Evolutionary conservation across 2,113 vertebrate genomes (phyloP).

Genomic region (Pluvialis apricaria): DNA sequence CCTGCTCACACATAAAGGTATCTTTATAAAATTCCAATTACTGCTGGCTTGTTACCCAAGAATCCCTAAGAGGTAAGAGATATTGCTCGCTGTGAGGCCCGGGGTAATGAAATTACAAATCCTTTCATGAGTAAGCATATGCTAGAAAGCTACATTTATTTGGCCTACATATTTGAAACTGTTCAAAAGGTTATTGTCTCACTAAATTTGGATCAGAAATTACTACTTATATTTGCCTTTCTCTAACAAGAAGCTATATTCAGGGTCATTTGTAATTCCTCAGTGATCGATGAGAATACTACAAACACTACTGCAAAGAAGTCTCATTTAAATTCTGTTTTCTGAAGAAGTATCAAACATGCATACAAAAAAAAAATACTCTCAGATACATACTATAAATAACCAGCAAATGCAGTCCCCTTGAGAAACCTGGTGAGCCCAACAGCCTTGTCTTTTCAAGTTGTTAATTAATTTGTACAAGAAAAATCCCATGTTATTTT

Average conservation of each 20-base stretch:
- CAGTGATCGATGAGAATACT: neutral
- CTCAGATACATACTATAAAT: neutral
- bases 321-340: constrained; percentile 6
- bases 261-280: neutral
- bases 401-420: neutral
- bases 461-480: neutral
- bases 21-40: constrained; percentile 44
- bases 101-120: constrained; percentile 32
- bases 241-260: constrained; percentile 1
- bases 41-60: constrained; percentile 30
- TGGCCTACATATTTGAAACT: constrained; percentile 13
- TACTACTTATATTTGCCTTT: neutral
- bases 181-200: constrained; percentile 44
- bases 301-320: neutral
- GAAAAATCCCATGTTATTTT: neutral
- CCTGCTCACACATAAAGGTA: neutral
- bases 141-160: neutral
- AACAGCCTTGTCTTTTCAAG: neutral
- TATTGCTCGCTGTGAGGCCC: neutral
- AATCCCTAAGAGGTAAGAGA: constrained; percentile 48
- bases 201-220: constrained; percentile 14
- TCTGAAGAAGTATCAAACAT: neutral
- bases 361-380: neutral
- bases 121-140: constrained; percentile 29
- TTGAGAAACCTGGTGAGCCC: neutral